Evolutionary conservation across 1,140 invertebrate species (phyloP).

Genomic region (Drosophila asahinai): DNA sequence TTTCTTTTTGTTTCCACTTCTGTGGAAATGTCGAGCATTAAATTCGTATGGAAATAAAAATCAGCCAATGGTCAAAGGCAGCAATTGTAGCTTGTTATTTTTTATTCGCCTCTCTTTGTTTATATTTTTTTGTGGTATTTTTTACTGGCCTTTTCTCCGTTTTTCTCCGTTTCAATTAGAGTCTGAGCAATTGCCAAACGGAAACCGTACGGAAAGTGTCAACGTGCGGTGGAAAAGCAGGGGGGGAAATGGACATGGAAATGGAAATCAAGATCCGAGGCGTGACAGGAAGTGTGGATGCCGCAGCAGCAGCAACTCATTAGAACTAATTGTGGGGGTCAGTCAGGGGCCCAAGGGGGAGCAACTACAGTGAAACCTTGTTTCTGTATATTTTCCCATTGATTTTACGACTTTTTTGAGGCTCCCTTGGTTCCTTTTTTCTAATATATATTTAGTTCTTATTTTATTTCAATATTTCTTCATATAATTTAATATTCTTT

Average conservation of each 20-base stretch:
- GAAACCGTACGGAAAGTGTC: slow-evolving; percentile 58
- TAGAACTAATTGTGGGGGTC: slow-evolving; percentile 56
- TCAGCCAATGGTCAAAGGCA: slow-evolving; percentile 33
- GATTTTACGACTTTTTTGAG: no score
- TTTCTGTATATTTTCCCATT: no score
- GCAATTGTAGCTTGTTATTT: slow-evolving; percentile 27
- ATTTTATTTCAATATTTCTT: neutral
- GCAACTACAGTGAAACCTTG: neutral
- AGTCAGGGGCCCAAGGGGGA: neutral
- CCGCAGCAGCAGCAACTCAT: slow-evolving; percentile 49
- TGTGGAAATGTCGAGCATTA: slow-evolving; percentile 17
- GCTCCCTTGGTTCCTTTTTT: no score
- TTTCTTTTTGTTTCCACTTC: slow-evolving; percentile 17
- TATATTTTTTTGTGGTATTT: neutral
- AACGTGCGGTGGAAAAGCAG: slow-evolving; percentile 25
- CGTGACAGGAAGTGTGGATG: slow-evolving; percentile 56
- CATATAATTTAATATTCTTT: neutral
- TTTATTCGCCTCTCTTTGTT: slow-evolving; percentile 10
- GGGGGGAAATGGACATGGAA: slow-evolving; percentile 10
- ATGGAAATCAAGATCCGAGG: slow-evolving; percentile 27
- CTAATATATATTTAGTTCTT: no score
- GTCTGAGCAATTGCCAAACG: slow-evolving; percentile 49
- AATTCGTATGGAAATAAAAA: slow-evolving; percentile 37
- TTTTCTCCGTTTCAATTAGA: slow-evolving; percentile 49
- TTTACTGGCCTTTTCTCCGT: slow-evolving; percentile 6